Evolutionary conservation across 2,797 vertebrate genomes (phyloP).

Genomic region (Eulemur albifrons): DNA sequence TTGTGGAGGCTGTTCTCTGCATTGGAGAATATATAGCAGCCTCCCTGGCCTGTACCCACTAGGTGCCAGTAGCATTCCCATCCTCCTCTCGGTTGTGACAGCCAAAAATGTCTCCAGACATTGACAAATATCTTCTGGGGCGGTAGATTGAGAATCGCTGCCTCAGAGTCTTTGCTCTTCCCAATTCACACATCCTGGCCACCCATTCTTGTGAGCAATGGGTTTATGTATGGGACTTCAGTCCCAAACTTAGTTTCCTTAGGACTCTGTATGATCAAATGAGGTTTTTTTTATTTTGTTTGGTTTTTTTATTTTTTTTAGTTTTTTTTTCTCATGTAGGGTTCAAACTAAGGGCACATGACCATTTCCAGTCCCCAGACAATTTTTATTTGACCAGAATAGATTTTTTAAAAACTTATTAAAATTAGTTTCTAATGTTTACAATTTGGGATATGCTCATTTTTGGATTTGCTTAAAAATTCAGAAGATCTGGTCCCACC

Average conservation of each 20-base stretch:
- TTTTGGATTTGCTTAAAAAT: constrained; percentile 34
- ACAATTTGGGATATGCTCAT: not conserved
- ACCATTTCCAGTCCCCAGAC: not conserved
- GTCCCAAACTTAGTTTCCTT: not conserved
- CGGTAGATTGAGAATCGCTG: not conserved
- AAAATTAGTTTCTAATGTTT: not conserved
- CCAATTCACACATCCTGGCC: not conserved
- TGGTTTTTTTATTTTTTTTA: not conserved
- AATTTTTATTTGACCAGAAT: not conserved
- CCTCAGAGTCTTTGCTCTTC: not conserved
- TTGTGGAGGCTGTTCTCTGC: not conserved
- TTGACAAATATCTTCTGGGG: not conserved
- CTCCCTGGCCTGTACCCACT: not conserved
- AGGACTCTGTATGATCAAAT: not conserved
- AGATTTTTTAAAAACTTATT: not conserved
- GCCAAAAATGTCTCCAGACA: not conserved
- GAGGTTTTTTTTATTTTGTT: not conserved
- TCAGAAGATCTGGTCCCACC: not conserved
- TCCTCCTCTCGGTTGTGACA: not conserved
- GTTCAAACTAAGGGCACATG: not conserved
- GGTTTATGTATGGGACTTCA: not conserved
- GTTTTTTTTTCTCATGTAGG: not conserved
- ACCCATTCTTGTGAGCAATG: not conserved
- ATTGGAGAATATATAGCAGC: not conserved
- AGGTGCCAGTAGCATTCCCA: not conserved